Conservation (phyloP, 2,888 invertebrate species). For the Ophonus ardosiacus region DNA sequence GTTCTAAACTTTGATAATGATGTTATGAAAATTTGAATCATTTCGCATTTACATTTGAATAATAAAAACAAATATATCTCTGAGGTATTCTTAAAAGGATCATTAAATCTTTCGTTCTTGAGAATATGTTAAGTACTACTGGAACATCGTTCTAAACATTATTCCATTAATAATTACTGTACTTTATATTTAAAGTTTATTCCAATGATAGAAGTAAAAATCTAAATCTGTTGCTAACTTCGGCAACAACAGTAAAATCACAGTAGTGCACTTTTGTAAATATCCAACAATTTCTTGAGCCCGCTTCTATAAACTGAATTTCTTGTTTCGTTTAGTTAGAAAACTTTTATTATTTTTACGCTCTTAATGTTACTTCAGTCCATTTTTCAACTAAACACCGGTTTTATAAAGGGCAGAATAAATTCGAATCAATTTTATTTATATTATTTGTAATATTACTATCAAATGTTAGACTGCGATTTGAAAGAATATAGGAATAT, state of each 20-base stretch:
- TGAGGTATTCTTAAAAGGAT: conserved; percentile 11
- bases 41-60: conserved; percentile 55
- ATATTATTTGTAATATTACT: too few species aligned
- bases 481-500: too few species aligned
- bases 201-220: not conserved
- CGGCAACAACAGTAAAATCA: not conserved
- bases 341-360: too few species aligned
- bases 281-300: not conserved
- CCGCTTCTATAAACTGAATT: not conserved
- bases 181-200: not conserved
- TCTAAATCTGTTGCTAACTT: not conserved
- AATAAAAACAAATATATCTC: conserved; percentile 53
- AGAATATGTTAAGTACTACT: not conserved
- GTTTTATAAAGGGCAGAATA: too few species aligned
- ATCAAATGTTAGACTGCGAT: too few species aligned
- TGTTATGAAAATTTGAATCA: conserved; percentile 60
- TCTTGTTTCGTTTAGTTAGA: too few species aligned
- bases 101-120: conserved; percentile 23
- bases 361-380: too few species aligned
- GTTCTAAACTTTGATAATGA: conserved; percentile 61
- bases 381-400: too few species aligned
- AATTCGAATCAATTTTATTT: too few species aligned
- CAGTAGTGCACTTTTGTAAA: not conserved
- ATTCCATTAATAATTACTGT: not conserved
- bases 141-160: not conserved